Evolutionary conservation across 2,888 invertebrate genomes (phyloP).

Genomic region (Caradrina kadenii): DNA sequence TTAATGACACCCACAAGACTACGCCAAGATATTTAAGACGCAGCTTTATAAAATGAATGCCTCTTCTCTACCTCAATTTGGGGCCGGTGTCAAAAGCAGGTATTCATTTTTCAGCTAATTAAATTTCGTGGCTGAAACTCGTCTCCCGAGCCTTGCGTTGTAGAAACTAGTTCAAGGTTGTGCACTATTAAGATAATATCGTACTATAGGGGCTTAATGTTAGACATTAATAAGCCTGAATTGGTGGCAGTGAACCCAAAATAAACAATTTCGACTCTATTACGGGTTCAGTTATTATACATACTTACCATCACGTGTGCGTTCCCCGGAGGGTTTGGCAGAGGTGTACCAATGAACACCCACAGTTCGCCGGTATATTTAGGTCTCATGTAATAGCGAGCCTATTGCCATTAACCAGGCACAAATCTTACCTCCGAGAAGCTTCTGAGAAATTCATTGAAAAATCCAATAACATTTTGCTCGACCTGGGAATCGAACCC

Average conservation of each 20-base stretch:
- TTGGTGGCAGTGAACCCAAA: constrained; percentile 34
- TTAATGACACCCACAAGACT: constrained; percentile 45
- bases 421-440: too few species aligned
- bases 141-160: constrained; percentile 42
- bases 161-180: constrained; percentile 60
- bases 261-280: constrained; percentile 13
- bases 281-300: neutral
- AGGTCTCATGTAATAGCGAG: too few species aligned
- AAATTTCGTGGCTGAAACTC: constrained; percentile 53
- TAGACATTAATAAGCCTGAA: constrained; percentile 43
- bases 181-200: constrained; percentile 53
- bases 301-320: too few species aligned
- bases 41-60: constrained; percentile 58
- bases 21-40: constrained; percentile 47
- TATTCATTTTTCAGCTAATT: constrained; percentile 61
- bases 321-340: too few species aligned
- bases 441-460: too few species aligned
- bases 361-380: too few species aligned
- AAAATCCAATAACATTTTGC: too few species aligned
- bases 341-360: too few species aligned
- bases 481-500: too few species aligned
- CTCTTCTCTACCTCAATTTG: constrained; percentile 46
- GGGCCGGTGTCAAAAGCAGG: constrained; percentile 58
- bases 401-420: too few species aligned
- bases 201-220: constrained; percentile 44